These are phyloP conservation scores for Nothoprocta pentlandii DNA, from an alignment of 2,113 vertebrate species.

Conservation along the genomic window DNA sequence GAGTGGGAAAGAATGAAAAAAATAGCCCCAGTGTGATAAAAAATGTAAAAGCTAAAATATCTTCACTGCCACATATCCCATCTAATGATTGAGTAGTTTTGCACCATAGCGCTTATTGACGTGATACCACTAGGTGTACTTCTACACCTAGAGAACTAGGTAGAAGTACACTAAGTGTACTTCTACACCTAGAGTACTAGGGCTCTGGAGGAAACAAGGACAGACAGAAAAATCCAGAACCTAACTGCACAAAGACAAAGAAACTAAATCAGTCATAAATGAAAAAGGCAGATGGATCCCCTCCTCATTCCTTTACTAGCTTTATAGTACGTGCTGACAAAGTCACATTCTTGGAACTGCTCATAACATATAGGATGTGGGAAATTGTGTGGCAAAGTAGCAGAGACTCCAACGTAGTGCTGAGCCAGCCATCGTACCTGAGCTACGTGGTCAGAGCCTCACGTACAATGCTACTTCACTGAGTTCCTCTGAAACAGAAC, in stretches of 20 bases:
- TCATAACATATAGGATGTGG: fast-evolving
- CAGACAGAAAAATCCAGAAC: neutral
- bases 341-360: neutral
- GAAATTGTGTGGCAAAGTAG: neutral
- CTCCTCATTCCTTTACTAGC: neutral
- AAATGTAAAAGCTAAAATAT: slow-evolving; percentile 80
- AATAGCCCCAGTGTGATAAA: slow-evolving; percentile 79
- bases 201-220: slow-evolving; percentile 9
- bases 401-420: neutral
- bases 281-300: neutral
- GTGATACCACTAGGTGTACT: neutral
- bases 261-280: neutral
- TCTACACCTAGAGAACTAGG: too few relatives aligned
- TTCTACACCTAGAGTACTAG: neutral
- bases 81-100: slow-evolving; percentile 69
- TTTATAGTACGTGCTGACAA: neutral
- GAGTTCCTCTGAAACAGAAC: neutral
- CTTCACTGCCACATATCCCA: slow-evolving; percentile 64
- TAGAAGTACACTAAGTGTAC: neutral
- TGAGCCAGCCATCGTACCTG: neutral
- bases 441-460: neutral
- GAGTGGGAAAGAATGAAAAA: slow-evolving; percentile 75
- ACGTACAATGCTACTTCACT: neutral
- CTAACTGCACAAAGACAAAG: neutral
- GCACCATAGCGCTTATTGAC: slow-evolving; percentile 66